Conservation (phyloP, 2,888 invertebrate genomes). For the Acanthococcus lagerstroemiae region DNA sequence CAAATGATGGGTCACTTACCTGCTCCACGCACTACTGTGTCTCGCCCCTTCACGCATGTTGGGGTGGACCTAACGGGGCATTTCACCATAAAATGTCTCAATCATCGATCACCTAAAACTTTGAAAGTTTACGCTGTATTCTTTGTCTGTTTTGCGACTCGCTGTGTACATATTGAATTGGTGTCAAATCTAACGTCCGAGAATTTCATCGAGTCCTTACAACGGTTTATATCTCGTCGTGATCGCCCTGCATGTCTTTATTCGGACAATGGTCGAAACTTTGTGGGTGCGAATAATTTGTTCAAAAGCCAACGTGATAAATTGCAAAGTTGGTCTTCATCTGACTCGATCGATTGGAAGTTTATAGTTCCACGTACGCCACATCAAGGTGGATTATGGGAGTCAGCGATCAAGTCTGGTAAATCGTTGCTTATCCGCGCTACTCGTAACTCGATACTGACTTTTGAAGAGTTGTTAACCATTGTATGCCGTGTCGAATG, state of each 20-base stretch:
- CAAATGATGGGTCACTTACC: conserved; percentile 19
- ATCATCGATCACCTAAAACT: neutral
- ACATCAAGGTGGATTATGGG: conserved; percentile 32
- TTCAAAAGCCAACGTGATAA: neutral
- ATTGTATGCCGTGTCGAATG: neutral
- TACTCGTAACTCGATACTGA: neutral
- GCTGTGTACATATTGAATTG: conserved; percentile 14
- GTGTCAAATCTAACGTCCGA: neutral
- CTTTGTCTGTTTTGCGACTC: conserved; percentile 12
- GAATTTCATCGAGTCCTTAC: conserved; percentile 5
- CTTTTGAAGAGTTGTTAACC: conserved; percentile 2
- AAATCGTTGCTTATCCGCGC: conserved; percentile 6
- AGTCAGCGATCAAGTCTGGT: conserved; percentile 24
- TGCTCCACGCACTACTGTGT: neutral
- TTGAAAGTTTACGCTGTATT: conserved; percentile 11
- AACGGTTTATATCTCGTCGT: conserved; percentile 19
- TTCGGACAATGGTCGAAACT: conserved; percentile 34
- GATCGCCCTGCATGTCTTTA: conserved; percentile 27
- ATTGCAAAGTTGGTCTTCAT: neutral
- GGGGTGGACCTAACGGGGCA: conserved; percentile 22
- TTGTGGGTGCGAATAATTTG: conserved; percentile 32
- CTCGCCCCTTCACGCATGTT: neutral
- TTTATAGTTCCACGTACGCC: conserved; percentile 33
- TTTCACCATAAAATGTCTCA: neutral
- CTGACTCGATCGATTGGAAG: conserved; percentile 34